Base-by-base conservation (phyloP, 2,797 vertebrate species). In the Pristis pectinata region DNA sequence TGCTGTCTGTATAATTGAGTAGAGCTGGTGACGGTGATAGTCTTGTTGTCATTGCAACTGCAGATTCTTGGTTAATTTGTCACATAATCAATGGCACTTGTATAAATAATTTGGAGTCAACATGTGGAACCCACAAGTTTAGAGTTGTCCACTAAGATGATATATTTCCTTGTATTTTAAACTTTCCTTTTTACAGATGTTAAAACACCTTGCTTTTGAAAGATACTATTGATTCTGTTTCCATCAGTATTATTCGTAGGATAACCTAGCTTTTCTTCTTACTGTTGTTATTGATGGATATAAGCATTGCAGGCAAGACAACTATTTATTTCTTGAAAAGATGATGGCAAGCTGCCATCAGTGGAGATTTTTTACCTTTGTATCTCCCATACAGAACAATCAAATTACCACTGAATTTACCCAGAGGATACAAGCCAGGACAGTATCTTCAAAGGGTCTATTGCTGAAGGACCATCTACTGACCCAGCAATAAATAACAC, bases 1-100 rank as follows among this genome's bases (percentile, higher is more conserved):
- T 13, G 44, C 44, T 44, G 44, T 44, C 44, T 1, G 44, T 44
- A 44, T 44, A 44, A 44, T 44, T 44, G 44, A 44, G 44, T 44
- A 44, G 44, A 44, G 44, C 44, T 67, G 17, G 64, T 67, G 19
- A 67, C 19, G 19, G 64, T 67, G 64, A 11, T 67, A 13, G 19
- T 13, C 19, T 67, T 19, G 11, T 67, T 67, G 13, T 19, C 64
- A 67, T 67, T 67, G 64, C 37, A 79, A 15, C 17, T 49, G 49
- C 49, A 49, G 49, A 49, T 24, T n/a, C 41, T 61, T 67, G 77
- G 17, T 82, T 94, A 15, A 24, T 64, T 93, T 83, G 13, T 15
- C 76, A 0, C 8, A 49, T 93, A 76, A 94, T 93, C 95, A 80
- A 94, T 94, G 95, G 59, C 53, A 95, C 94, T 94, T 37, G 2